Evolutionary conservation across 2,797 vertebrate genomes (phyloP).

Genomic region (Anabas testudineus): DNA sequence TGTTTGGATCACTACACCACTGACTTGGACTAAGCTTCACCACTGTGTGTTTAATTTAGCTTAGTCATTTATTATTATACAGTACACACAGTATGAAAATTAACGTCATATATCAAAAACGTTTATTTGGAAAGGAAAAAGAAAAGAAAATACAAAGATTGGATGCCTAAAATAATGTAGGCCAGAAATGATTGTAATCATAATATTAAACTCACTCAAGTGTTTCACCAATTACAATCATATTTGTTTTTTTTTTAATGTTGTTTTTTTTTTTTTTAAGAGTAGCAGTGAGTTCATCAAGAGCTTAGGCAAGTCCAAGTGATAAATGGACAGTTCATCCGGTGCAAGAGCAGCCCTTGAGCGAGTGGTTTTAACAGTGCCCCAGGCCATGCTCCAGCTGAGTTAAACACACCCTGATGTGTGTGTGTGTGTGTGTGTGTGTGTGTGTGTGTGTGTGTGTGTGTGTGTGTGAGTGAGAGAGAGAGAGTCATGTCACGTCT

Average conservation of each 20-base stretch:
- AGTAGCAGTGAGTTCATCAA: slow-evolving; percentile 58
- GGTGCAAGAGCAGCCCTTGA: slow-evolving; percentile 49
- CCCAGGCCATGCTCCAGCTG: slow-evolving; percentile 72
- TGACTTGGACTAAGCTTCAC: slow-evolving; percentile 54
- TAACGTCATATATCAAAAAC: slow-evolving; percentile 67
- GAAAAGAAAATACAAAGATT: slow-evolving; percentile 38
- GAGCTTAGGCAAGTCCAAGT: slow-evolving; percentile 52
- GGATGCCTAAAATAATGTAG: slow-evolving; percentile 8
- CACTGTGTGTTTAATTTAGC: slow-evolving; percentile 67
- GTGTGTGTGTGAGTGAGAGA: slow-evolving; percentile 14
- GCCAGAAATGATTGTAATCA: not conserved
- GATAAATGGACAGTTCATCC: slow-evolving; percentile 72
- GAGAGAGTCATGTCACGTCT: slow-evolving; percentile 72
- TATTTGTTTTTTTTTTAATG: slow-evolving; percentile 22
- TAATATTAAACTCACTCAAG: slow-evolving; percentile 4
- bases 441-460: slow-evolving; percentile 40
- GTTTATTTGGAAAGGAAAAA: slow-evolving; percentile 33
- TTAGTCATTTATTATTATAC: slow-evolving; percentile 64
- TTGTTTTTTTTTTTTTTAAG: slow-evolving; percentile 30
- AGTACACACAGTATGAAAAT: slow-evolving; percentile 57
- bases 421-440: slow-evolving; percentile 31
- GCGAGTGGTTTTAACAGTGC: slow-evolving; percentile 74
- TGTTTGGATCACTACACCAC: slow-evolving; percentile 75
- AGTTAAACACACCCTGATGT: slow-evolving; percentile 77
- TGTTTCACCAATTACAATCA: slow-evolving; percentile 1